Evolutionary conservation across 2,113 vertebrate genomes (phyloP).

Genomic region (Chaenocephalus aceratus): DNA sequence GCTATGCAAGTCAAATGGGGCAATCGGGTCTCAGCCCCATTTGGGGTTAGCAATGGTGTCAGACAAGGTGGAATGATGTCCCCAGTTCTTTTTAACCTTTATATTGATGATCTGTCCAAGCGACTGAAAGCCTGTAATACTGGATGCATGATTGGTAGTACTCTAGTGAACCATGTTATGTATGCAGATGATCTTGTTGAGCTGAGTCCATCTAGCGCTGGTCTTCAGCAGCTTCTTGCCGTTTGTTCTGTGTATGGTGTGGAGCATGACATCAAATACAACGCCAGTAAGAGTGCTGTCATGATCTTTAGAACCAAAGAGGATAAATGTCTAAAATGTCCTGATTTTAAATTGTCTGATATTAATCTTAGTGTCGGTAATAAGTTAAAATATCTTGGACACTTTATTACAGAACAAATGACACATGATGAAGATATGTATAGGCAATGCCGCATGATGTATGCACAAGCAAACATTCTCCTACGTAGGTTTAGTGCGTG

Average conservation of each 20-base stretch:
- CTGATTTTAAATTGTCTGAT: background rate
- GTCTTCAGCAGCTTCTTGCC: no score
- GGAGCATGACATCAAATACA: background rate
- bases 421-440: no score
- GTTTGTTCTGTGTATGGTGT: background rate
- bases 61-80: background rate
- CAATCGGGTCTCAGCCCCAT: no score
- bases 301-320: background rate
- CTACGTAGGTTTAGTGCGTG: no score
- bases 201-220: no score
- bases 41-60: no score
- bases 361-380: background rate
- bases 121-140: background rate
- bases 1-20: no score
- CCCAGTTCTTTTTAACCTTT: background rate
- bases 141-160: background rate
- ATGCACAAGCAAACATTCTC: no score
- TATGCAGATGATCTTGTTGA: no score
- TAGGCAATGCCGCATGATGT: no score
- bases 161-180: no score
- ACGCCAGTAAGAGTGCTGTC: background rate
- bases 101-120: background rate
- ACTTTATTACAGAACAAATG: no score
- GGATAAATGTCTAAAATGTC: background rate
- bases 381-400: background rate